These are phyloP conservation scores for Lithophane leautieri DNA, from an alignment of 2,888 invertebrate species.

Conservation along the genomic window DNA sequence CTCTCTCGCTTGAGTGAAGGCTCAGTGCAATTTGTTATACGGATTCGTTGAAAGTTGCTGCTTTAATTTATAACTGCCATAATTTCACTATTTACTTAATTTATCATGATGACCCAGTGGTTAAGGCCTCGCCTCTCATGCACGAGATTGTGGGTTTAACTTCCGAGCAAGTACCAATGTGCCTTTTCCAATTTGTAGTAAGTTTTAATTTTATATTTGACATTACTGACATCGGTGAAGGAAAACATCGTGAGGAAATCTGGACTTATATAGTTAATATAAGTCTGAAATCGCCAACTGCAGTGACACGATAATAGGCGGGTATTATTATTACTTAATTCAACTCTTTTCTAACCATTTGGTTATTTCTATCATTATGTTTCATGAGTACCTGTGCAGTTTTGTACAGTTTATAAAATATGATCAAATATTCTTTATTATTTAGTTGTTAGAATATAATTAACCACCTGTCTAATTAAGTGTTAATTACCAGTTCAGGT, in stretches of 20 bases:
- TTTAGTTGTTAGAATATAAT: conserved; percentile 30
- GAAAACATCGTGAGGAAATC: neutral
- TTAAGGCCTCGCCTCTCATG: neutral
- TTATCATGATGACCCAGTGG: neutral
- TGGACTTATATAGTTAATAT: neutral
- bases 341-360: neutral
- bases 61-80: conserved; percentile 13
- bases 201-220: neutral
- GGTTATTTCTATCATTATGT: neutral
- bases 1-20: neutral
- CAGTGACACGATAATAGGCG: neutral
- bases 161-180: neutral
- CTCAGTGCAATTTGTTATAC: too few species aligned
- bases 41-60: neutral
- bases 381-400: conserved; percentile 10
- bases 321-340: neutral
- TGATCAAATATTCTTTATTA: neutral
- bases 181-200: too few species aligned
- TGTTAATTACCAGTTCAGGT: conserved; percentile 53
- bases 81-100: conserved; percentile 1
- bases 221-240: neutral
- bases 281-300: neutral
- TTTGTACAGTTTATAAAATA: conserved; percentile 22
- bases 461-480: conserved; percentile 49
- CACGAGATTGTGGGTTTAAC: neutral